Evolutionary conservation across 2,797 vertebrate species (phyloP).

Genomic region (Notamacropus eugenii): DNA sequence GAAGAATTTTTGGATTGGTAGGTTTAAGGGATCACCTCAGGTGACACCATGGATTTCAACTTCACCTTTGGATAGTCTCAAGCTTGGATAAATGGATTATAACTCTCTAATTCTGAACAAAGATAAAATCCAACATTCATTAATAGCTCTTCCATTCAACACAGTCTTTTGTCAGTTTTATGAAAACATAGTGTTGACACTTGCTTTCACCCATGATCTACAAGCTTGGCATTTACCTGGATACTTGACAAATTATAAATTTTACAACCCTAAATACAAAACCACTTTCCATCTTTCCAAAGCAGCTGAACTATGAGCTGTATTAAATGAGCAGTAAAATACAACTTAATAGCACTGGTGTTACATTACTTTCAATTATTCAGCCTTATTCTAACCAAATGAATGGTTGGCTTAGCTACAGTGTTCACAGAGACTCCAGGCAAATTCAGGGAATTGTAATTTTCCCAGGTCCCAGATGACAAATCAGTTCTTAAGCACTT

Average conservation of each 20-base stretch:
- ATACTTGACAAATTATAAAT: constrained; percentile 25
- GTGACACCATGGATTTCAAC: not conserved
- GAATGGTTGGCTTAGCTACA: constrained; percentile 68
- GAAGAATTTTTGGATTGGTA: not conserved
- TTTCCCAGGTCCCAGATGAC: constrained; percentile 41
- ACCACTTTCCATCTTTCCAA: constrained; percentile 14
- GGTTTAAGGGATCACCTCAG: not conserved
- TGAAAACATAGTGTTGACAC: not conserved
- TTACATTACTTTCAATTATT: constrained; percentile 78
- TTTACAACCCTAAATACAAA: constrained; percentile 22
- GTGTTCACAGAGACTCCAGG: constrained; percentile 55
- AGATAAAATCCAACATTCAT: constrained; percentile 45
- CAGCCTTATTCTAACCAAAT: constrained; percentile 71
- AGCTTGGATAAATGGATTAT: constrained; percentile 43
- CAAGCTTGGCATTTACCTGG: not conserved
- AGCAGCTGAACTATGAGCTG: constrained; percentile 44
- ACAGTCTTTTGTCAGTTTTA: constrained; percentile 10
- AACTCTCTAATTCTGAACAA: constrained; percentile 53
- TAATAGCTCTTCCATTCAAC: constrained; percentile 27
- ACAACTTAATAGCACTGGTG: constrained; percentile 70
- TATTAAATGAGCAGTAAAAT: constrained; percentile 77
- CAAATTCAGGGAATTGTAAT: constrained; percentile 35
- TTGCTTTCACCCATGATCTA: not conserved
- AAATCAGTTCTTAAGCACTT: not conserved
- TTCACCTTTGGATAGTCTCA: not conserved